Evolutionary conservation across 2,888 invertebrate genomes (phyloP).

Genomic region (Spodoptera exigua): DNA sequence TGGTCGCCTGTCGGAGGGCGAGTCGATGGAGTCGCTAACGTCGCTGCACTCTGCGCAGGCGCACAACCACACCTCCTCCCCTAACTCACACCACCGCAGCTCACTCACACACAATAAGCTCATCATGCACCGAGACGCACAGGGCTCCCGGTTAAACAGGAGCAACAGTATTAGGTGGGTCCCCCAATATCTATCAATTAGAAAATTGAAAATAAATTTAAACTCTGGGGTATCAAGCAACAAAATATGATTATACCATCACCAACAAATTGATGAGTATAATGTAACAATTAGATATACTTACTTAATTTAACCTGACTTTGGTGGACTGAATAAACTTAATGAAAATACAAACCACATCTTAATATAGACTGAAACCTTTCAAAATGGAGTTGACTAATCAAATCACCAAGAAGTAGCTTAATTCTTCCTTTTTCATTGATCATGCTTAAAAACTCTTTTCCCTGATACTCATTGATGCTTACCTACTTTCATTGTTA

Average conservation of each 20-base stretch:
- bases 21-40: conserved; percentile 95
- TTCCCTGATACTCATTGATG: conserved; percentile 53
- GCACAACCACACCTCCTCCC: conserved; percentile 92
- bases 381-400: conserved; percentile 31
- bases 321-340: conserved; percentile 16
- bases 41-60: conserved; percentile 94
- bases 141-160: conserved; percentile 92
- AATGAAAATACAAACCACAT: not conserved
- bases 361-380: too few relatives aligned
- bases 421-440: conserved; percentile 47
- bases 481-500: conserved; percentile 56
- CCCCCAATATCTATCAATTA: conserved; percentile 38
- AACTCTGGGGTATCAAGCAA: conserved; percentile 21
- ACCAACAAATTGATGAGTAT: too few relatives aligned
- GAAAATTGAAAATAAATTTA: conserved; percentile 3
- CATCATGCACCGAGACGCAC: conserved; percentile 89
- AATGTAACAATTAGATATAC: too few relatives aligned
- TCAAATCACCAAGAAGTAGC: conserved; percentile 15
- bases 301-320: not conserved
- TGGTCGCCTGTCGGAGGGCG: conserved; percentile 95
- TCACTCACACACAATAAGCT: conserved; percentile 91
- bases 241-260: too few relatives aligned
- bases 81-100: conserved; percentile 91
- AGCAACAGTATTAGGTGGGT: conserved; percentile 97
- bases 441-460: conserved; percentile 58